These are phyloP conservation scores for Drosophila kohkoa DNA, from an alignment of 1,140 invertebrate species.

Conservation along the genomic window DNA sequence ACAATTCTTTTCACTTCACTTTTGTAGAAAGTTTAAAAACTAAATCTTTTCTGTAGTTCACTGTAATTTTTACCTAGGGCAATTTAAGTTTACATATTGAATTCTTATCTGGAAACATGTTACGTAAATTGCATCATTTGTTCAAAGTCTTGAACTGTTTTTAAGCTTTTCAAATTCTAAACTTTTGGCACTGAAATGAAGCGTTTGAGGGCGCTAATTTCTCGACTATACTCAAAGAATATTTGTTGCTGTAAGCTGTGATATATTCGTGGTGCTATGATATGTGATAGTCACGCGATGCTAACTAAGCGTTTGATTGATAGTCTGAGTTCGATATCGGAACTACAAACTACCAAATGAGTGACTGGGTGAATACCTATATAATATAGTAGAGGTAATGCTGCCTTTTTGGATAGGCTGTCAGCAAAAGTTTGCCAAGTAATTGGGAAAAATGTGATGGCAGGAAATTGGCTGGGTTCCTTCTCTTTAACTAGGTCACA, in stretches of 20 bases:
- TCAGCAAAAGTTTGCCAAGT: constrained; percentile 69
- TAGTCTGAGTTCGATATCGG: constrained; percentile 38
- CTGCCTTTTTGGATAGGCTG: constrained; percentile 40
- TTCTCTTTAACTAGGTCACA: constrained; percentile 27
- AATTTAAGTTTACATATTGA: constrained; percentile 37
- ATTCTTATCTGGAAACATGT: constrained; percentile 24
- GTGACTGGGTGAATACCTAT: not conserved
- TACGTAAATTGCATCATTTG: constrained; percentile 45
- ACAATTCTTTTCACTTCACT: too few species aligned
- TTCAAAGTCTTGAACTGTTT: constrained; percentile 2
- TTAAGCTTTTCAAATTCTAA: constrained; percentile 9
- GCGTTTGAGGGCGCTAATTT: constrained; percentile 45
- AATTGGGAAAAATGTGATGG: constrained; percentile 64
- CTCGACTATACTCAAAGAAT: not conserved
- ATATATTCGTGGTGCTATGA: not conserved
- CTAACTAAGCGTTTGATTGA: constrained; percentile 75
- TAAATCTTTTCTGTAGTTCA: not conserved
- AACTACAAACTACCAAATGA: constrained; percentile 16
- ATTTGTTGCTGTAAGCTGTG: not conserved
- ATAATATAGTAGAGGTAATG: not conserved
- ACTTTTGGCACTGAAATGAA: not conserved
- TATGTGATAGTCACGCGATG: constrained; percentile 66
- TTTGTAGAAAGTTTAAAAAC: not conserved
- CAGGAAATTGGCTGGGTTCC: constrained; percentile 54
- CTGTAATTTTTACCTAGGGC: not conserved